phyloP scores from a whole-genome alignment of 2,113 vertebrate species.

The Notechis scutatus region DNA sequence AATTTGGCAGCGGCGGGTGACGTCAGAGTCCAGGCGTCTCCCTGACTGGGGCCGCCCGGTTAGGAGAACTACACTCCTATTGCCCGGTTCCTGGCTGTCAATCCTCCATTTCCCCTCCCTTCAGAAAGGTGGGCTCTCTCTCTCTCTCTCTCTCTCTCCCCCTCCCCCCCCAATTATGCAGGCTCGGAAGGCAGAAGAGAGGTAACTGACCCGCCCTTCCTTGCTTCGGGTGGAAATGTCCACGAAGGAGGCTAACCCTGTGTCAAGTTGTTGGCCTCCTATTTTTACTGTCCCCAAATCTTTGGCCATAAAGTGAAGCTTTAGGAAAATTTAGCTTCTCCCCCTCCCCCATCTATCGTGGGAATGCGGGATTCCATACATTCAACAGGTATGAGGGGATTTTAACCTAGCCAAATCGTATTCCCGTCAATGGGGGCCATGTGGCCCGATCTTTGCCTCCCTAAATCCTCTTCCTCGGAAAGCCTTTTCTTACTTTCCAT shows the following conservation, averaged over 20 bases:
- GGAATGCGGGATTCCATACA: neutral
- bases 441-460: neutral
- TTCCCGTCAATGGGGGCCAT: neutral
- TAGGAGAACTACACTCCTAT: conserved; percentile 63
- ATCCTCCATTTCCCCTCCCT: conserved; percentile 62
- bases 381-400: neutral
- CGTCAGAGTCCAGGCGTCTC: conserved; percentile 86
- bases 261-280: neutral
- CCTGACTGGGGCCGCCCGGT: conserved; percentile 78
- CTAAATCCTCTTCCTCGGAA: neutral
- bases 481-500: neutral
- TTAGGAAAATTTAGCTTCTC: neutral
- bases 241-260: neutral
- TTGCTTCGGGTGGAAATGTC: neutral
- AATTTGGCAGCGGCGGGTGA: conserved; percentile 76
- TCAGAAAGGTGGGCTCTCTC: neutral
- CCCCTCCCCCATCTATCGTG: neutral
- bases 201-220: too few species aligned
- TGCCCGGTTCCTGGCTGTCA: conserved; percentile 79
- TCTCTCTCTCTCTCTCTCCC: too few species aligned
- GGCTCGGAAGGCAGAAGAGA: neutral
- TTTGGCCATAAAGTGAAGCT: neutral
- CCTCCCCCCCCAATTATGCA: too few species aligned
- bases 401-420: too few species aligned
- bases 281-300: too few species aligned